Conservation (phyloP, 2,888 invertebrate genomes). For the Plemyria rubiginata region DNA sequence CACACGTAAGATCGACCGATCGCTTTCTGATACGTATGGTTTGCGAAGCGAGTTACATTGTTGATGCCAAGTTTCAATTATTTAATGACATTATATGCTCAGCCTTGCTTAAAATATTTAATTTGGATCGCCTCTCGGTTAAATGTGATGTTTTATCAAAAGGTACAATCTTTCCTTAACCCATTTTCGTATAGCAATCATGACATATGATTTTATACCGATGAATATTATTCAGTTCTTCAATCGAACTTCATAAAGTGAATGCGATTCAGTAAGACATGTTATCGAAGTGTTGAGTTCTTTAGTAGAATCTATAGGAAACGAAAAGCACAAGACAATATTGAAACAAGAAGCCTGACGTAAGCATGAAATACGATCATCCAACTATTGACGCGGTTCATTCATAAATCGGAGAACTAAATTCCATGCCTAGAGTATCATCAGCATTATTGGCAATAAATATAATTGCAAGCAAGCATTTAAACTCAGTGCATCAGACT, state of each 20-base stretch:
- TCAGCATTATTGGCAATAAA: constrained; percentile 12
- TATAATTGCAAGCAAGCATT: constrained; percentile 19
- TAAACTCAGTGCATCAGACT: constrained; percentile 15
- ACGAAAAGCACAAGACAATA: constrained; percentile 32
- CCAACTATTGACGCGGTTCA: constrained; percentile 35
- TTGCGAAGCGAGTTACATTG: constrained; percentile 21
- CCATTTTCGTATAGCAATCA: too few relatives aligned
- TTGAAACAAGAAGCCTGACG: constrained; percentile 39
- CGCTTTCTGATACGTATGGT: constrained; percentile 37
- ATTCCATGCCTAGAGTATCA: constrained; percentile 28
- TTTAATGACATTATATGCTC: too few relatives aligned
- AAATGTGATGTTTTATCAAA: too few relatives aligned
- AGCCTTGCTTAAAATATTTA: too few relatives aligned
- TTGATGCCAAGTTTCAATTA: not conserved
- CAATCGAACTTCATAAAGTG: constrained; percentile 5
- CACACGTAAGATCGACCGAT: constrained; percentile 51
- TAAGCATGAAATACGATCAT: constrained; percentile 36
- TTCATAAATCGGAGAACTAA: constrained; percentile 40
- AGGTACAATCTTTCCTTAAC: too few relatives aligned
- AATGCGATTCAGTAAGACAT: constrained; percentile 4
- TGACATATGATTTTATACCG: too few relatives aligned
- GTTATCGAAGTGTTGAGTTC: constrained; percentile 10
- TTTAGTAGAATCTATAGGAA: constrained; percentile 23
- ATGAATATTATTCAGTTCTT: not conserved
- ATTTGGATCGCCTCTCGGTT: too few relatives aligned